Percentiles rank a stretch among this genome's conserved stretches.
Evolutionary conservation across 2,113 vertebrate genomes (phyloP).

Genomic region (Drymodes brunneopygia): DNA sequence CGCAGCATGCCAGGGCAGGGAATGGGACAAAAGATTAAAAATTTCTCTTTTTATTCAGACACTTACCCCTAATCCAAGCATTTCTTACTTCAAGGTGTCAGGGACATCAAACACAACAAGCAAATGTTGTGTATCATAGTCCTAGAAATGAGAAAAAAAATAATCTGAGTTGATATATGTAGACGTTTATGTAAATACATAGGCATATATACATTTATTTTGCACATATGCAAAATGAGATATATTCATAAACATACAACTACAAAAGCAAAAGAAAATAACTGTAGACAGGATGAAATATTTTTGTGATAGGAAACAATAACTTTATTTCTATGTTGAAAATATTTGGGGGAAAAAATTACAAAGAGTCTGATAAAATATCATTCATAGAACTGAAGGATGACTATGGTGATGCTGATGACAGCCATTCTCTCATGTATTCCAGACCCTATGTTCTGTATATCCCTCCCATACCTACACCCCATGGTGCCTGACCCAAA

Average conservation of each 20-base stretch:
- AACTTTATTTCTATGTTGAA: not conserved
- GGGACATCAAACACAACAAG: not conserved
- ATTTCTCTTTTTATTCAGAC: not conserved
- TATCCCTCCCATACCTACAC: fast-evolving
- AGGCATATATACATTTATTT: not conserved
- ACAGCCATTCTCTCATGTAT: not conserved
- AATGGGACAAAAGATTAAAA: not conserved
- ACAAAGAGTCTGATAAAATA: not conserved
- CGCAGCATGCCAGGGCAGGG: fast-evolving
- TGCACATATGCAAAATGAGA: not conserved
- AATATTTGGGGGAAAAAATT: not conserved
- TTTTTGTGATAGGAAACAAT: not conserved
- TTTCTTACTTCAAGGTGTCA: not conserved
- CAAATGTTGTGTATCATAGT: not conserved
- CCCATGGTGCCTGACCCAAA: not conserved
- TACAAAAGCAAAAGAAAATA: not conserved
- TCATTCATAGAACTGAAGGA: not conserved
- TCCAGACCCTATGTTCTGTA: not conserved
- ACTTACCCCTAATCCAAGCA: not conserved
- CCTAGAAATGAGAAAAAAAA: not conserved
- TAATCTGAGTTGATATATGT: not conserved
- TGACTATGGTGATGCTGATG: not conserved
- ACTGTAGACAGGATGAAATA: not conserved
- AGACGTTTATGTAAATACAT: not conserved
- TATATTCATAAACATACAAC: not conserved